Base-by-base conservation (phyloP, 2,888 invertebrate genomes). In the Teleogryllus oceanicus region DNA sequence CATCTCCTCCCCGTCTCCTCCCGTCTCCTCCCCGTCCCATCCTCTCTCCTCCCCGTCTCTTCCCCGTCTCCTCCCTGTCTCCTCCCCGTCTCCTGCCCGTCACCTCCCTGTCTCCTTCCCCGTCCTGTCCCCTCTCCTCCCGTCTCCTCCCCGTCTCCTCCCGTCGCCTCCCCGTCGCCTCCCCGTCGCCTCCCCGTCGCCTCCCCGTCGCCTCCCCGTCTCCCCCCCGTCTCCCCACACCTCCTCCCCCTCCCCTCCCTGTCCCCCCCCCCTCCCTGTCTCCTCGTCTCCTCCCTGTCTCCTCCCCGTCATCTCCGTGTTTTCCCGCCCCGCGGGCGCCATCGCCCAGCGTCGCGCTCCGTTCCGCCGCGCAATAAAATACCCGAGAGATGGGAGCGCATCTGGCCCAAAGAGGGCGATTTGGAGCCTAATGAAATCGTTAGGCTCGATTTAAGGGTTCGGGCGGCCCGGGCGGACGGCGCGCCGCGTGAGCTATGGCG, bases 161-260 rank as follows among this genome's bases (percentile, higher is more conserved):
- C 2, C 24, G n/a, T n/a, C n/a, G n/a, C 24, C 24, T 2, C 24
- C 24, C 2, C 2, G 24, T 24, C 24, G 2, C 24, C 24, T 21
- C 24, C 2, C 24, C 24, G 24, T 62, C 62, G 1, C 16, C 62
- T 51, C 18, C 3, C 62, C 18, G 12, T 18, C 62, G n/a, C n/a
- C n/a, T n/a, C 24, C 24, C 24, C 4, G 24, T 4, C 4, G 2
- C 2, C 24, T 24, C 24, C 24, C 24, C 2, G 4, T 24, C 2
- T 24, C 24, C 2, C 0, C 4, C 24, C 4, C 24, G 4, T 4
- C 4, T 4, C 2, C 0, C 4, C 24, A 0, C 24, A 2, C 2
- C 4, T 4, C 24, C 24, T 2, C 24, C 24, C 2, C 24, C 0
- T 4, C 24, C 2, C 2, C 4, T 24, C 24, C 24, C 21, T 1